Percentiles rank a stretch among this genome's conserved stretches.
phyloP scores from a whole-genome alignment of 2,797 vertebrate species.

The Anguilla anguilla region DNA sequence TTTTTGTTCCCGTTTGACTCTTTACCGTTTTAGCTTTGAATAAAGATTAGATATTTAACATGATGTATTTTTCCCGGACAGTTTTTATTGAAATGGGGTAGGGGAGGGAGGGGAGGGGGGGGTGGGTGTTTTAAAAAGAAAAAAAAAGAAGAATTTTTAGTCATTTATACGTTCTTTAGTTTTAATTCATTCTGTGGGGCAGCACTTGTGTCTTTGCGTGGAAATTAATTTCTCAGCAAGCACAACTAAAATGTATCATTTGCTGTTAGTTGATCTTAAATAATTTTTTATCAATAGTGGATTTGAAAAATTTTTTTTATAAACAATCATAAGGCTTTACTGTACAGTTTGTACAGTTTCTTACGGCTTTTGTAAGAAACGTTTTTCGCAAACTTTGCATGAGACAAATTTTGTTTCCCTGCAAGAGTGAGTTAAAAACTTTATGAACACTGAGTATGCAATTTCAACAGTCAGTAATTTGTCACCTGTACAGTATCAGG shows the following conservation, averaged over 20 bases:
- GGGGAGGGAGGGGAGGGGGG: constrained; percentile 47
- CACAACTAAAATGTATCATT: not conserved
- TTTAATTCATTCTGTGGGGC: constrained; percentile 19
- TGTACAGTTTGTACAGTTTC: too few relatives aligned
- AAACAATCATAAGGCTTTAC: not conserved
- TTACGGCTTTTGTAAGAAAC: not conserved
- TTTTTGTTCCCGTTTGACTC: constrained; percentile 56
- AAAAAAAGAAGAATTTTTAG: constrained; percentile 50
- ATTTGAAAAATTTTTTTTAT: not conserved
- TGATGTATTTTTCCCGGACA: constrained; percentile 58
- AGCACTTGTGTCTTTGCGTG: not conserved
- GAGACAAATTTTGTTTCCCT: not conserved
- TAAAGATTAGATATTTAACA: constrained; percentile 75
- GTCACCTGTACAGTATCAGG: constrained; percentile 67
- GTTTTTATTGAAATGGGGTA: constrained; percentile 62
- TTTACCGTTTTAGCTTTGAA: constrained; percentile 68
- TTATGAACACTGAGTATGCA: constrained; percentile 53
- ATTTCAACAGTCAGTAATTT: constrained; percentile 72
- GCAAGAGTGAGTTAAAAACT: constrained; percentile 10
- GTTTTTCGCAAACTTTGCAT: not conserved
- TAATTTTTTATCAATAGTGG: not conserved
- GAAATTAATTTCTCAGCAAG: not conserved
- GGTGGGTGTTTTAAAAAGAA: constrained; percentile 62
- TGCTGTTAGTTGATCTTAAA: not conserved
- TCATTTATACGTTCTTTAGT: not conserved